phyloP scores from a whole-genome alignment of 1,140 invertebrate species.

The Anoplophora glabripennis region DNA sequence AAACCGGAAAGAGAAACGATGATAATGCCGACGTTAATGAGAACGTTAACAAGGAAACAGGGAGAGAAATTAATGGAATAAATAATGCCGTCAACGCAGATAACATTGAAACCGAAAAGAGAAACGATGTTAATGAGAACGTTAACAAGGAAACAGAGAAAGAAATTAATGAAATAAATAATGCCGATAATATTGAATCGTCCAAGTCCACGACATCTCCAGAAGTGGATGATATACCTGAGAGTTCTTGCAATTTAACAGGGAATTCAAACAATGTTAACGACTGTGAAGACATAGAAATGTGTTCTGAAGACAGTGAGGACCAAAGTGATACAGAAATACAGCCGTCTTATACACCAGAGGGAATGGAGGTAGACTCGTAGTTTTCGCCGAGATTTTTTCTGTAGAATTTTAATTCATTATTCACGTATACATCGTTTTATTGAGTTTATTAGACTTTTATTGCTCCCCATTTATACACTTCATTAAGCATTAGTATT shows the following conservation, averaged over 20 bases:
- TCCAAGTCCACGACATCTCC: background rate
- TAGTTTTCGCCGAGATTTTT: background rate
- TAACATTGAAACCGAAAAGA: too few species aligned
- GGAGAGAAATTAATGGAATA: background rate
- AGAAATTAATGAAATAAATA: background rate
- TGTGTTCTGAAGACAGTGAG: background rate
- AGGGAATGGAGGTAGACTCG: constrained; percentile 5
- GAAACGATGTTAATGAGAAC: too few species aligned
- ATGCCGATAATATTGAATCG: background rate
- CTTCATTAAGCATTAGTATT: too few species aligned
- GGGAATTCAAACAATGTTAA: background rate
- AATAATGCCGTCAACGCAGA: too few species aligned
- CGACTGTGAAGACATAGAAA: background rate
- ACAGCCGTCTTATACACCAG: background rate
- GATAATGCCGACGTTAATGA: too few species aligned
- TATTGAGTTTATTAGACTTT: too few species aligned
- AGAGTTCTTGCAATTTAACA: background rate
- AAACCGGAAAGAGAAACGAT: too few species aligned
- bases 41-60: background rate
- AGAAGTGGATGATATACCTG: background rate
- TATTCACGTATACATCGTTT: too few species aligned
- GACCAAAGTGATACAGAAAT: background rate
- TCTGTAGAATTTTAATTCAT: too few species aligned
- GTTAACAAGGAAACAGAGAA: background rate
- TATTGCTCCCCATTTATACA: too few species aligned